Conservation (phyloP, 1,140 invertebrate genomes). For the Apis laboriosa region DNA sequence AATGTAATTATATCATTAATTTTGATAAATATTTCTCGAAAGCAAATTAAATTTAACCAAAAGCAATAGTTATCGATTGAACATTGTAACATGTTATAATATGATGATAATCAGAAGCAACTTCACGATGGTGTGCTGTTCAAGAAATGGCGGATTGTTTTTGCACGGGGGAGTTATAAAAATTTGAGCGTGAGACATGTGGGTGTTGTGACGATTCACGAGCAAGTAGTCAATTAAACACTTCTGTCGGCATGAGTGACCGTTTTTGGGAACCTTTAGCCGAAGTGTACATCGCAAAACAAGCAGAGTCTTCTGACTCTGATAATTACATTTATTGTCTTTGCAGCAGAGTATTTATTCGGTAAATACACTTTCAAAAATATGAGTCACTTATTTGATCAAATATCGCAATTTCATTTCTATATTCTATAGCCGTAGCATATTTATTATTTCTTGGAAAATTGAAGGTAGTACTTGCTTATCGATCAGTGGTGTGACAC, state of each 20-base stretch:
- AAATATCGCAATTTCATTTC: not conserved
- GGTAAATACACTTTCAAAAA: slow-evolving; percentile 62
- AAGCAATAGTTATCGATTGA: slow-evolving; percentile 13
- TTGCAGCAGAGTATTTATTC: slow-evolving; percentile 75
- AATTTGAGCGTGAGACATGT: slow-evolving; percentile 59
- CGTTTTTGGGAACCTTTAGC: slow-evolving; percentile 76
- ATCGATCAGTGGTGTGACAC: slow-evolving; percentile 73
- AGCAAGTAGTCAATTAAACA: slow-evolving; percentile 28
- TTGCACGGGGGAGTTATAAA: slow-evolving; percentile 43
- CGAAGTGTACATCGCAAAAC: slow-evolving; percentile 75
- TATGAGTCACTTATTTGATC: slow-evolving; percentile 4
- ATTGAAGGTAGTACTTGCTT: slow-evolving; percentile 53
- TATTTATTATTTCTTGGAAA: not conserved
- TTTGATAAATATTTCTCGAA: not conserved
- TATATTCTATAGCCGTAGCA: not conserved
- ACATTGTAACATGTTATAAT: not conserved
- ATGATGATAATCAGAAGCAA: slow-evolving; percentile 13
- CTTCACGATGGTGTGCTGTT: slow-evolving; percentile 42
- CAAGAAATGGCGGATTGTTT: slow-evolving; percentile 62
- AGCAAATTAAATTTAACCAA: not conserved
- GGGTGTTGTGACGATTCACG: slow-evolving; percentile 62
- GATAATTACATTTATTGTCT: slow-evolving; percentile 76
- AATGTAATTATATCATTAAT: not conserved
- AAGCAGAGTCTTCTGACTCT: slow-evolving; percentile 63
- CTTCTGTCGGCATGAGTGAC: slow-evolving; percentile 71